Evolutionary conservation across 2,797 vertebrate species (phyloP).

Genomic region (Pogoniulus pusillus): DNA sequence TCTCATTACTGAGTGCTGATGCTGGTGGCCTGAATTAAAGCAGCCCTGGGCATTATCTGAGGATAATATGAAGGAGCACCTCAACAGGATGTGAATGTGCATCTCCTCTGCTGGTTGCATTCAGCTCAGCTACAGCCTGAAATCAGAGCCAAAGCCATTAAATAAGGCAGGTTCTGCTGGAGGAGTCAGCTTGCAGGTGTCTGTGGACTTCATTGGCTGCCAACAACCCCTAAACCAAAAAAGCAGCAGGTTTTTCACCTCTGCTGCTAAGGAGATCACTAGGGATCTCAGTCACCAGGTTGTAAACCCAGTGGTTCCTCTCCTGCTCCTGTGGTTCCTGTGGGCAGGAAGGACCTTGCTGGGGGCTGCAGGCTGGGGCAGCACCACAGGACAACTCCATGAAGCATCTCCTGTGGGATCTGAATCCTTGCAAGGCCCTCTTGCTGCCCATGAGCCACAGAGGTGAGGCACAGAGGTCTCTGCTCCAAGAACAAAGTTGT

Average conservation of each 20-base stretch:
- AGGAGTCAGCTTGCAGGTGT: not conserved
- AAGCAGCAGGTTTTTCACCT: not conserved
- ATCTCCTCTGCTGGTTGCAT: not conserved
- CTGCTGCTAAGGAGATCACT: conserved; percentile 7
- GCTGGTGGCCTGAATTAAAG: not conserved
- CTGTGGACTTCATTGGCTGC: not conserved
- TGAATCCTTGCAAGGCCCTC: not conserved
- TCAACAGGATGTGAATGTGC: fast-evolving
- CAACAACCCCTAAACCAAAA: not conserved
- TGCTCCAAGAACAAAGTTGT: not conserved
- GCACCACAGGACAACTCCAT: not conserved
- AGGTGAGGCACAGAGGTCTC: not conserved
- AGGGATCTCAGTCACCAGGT: not conserved
- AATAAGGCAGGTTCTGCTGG: not conserved
- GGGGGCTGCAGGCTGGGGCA: not conserved
- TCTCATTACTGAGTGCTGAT: not conserved
- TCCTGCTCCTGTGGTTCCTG: not conserved
- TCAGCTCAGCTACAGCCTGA: not conserved
- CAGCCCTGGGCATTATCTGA: not conserved
- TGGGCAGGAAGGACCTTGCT: not conserved
- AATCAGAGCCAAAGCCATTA: not conserved
- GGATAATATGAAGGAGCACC: not conserved
- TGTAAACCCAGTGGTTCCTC: not conserved
- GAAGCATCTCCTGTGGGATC: not conserved
- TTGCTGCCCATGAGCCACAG: not conserved